These are phyloP conservation scores for Tachina lurida DNA, from an alignment of 2,888 invertebrate genomes.

Conservation along the genomic window DNA sequence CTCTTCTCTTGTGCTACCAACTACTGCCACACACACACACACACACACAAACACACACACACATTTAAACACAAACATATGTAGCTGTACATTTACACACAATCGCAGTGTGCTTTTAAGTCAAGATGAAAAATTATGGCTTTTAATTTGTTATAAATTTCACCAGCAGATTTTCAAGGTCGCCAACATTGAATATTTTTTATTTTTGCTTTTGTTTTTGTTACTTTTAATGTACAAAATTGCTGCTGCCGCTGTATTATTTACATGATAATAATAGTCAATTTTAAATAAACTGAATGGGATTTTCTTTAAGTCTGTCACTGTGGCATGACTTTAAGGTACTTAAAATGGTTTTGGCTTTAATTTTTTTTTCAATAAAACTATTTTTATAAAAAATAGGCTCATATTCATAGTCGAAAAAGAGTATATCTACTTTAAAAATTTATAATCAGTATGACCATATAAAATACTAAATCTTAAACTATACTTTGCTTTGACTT, in stretches of 20 bases:
- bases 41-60: slow-evolving; percentile 43
- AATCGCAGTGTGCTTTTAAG: slow-evolving; percentile 72
- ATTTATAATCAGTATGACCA: too few relatives aligned
- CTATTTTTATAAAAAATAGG: too few relatives aligned
- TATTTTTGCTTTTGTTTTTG: not conserved
- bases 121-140: slow-evolving; percentile 82
- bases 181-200: slow-evolving; percentile 51
- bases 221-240: slow-evolving; percentile 25
- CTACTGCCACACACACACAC: slow-evolving; percentile 36
- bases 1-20: slow-evolving; percentile 62
- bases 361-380: too few relatives aligned
- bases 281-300: slow-evolving; percentile 33
- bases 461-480: too few relatives aligned
- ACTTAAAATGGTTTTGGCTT: not conserved
- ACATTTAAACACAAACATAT: not conserved
- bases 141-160: slow-evolving; percentile 81
- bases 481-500: too few relatives aligned
- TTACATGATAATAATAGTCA: slow-evolving; percentile 38
- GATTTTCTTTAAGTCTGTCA: slow-evolving; percentile 7
- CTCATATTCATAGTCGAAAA: too few relatives aligned
- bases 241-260: slow-evolving; percentile 29
- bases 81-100: slow-evolving; percentile 13
- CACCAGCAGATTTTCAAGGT: slow-evolving; percentile 70
- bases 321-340: not conserved
- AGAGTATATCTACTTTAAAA: too few relatives aligned